Conservation (phyloP, 2,888 invertebrate genomes). For the Lissocephala sabroskyi region DNA sequence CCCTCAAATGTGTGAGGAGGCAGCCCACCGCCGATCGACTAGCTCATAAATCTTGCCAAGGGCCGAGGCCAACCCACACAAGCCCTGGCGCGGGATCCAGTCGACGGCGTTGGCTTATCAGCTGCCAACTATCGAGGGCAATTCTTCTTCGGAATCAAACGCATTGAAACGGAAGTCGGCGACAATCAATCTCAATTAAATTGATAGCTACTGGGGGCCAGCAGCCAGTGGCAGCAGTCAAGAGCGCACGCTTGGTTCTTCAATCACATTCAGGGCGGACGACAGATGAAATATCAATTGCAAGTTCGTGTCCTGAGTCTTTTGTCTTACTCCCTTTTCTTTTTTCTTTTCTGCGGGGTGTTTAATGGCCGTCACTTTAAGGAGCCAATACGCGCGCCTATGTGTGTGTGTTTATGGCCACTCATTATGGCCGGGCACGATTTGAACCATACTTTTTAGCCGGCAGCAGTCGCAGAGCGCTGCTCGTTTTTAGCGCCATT, state of each 20-base stretch:
- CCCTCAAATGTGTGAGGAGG: constrained; percentile 52
- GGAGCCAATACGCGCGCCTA: no score
- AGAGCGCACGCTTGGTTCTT: not conserved
- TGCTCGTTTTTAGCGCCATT: no score
- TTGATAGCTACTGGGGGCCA: constrained; percentile 40
- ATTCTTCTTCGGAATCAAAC: constrained; percentile 49
- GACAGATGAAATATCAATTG: not conserved
- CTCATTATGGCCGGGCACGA: no score
- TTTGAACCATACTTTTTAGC: constrained; percentile 4
- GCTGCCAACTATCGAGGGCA: constrained; percentile 37
- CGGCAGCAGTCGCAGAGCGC: constrained; percentile 36
- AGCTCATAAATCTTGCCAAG: constrained; percentile 36
- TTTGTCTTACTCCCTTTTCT: not conserved
- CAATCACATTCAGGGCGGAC: constrained; percentile 1
- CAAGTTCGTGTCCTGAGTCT: constrained; percentile 15
- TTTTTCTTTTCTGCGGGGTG: no score
- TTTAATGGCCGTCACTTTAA: no score
- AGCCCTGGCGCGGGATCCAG: no score
- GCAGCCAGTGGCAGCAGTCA: not conserved
- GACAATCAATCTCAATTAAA: constrained; percentile 61
- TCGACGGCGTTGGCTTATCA: constrained; percentile 37
- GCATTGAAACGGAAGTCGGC: constrained; percentile 53
- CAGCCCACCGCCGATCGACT: constrained; percentile 11
- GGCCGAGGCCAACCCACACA: no score
- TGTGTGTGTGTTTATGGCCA: no score